These are phyloP conservation scores for Catharus bicknelli DNA, from an alignment of 2,113 vertebrate genomes.

Conservation along the genomic window DNA sequence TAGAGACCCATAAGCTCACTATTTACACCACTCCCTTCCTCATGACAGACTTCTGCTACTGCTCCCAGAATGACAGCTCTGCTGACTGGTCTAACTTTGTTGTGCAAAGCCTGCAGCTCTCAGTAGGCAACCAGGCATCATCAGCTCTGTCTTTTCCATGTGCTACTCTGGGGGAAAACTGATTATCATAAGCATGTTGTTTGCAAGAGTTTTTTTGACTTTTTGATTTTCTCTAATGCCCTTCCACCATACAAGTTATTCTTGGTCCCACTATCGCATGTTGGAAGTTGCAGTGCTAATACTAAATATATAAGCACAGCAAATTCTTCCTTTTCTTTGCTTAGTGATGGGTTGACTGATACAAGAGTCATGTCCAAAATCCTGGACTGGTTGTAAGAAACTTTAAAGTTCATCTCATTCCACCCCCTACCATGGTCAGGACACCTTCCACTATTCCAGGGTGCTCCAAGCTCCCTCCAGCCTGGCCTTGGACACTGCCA, in stretches of 20 bases:
- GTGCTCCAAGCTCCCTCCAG: accelerated
- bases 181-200: background rate
- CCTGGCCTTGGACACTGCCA: too few relatives aligned
- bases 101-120: background rate
- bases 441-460: accelerated
- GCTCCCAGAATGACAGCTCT: background rate
- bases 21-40: background rate
- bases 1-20: background rate
- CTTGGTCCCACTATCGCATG: too few relatives aligned
- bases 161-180: background rate
- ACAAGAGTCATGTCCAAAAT: accelerated
- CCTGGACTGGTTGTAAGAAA: background rate
- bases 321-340: background rate
- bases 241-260: background rate
- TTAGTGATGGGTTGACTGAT: background rate
- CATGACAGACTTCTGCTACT: background rate
- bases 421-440: accelerated
- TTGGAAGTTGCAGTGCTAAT: background rate
- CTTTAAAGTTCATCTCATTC: too few relatives aligned
- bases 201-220: background rate
- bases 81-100: background rate
- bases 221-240: background rate
- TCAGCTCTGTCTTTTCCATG: background rate
- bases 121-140: background rate
- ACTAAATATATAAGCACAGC: background rate